Evolutionary conservation across 2,888 invertebrate species (phyloP).

Genomic region (Oithona nana): DNA sequence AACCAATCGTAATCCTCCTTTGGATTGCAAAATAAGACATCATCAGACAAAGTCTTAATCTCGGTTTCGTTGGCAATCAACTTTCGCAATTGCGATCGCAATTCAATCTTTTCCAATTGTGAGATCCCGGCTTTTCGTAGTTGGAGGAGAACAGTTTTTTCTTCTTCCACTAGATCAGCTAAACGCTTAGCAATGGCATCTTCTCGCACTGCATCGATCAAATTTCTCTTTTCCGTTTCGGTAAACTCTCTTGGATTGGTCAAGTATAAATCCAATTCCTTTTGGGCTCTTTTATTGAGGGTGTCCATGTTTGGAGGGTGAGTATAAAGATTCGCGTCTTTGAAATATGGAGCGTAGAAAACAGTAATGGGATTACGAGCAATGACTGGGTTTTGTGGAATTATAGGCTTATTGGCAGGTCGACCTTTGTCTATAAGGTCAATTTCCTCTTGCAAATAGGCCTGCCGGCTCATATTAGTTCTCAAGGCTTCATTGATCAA

Average conservation of each 20-base stretch:
- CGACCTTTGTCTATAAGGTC: not conserved
- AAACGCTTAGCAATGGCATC: not conserved
- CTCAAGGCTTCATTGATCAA: not conserved
- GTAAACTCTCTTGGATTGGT: not conserved
- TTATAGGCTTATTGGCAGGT: not conserved
- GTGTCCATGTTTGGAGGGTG: constrained; percentile 43
- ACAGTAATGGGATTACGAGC: not conserved
- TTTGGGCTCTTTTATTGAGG: constrained; percentile 28
- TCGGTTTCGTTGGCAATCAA: not conserved
- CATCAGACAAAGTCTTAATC: not conserved
- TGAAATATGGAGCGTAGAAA: constrained; percentile 44
- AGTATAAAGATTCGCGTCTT: constrained; percentile 36
- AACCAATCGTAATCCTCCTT: constrained; percentile 13
- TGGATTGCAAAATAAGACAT: not conserved
- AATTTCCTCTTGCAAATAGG: not conserved
- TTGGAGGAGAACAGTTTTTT: not conserved
- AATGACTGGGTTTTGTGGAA: not conserved
- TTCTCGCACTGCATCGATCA: not conserved
- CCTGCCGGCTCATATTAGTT: not conserved
- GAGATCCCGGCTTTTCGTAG: not conserved
- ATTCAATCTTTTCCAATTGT: not conserved
- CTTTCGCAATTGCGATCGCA: not conserved
- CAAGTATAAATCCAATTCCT: constrained; percentile 23
- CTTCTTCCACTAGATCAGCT: not conserved
- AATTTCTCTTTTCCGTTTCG: not conserved